A percentile compares a stretch with the other conserved stretches of the same genome.
These are phyloP conservation scores for Papilio protenor DNA, from an alignment of 2,888 invertebrate genomes.

Conservation along the genomic window DNA sequence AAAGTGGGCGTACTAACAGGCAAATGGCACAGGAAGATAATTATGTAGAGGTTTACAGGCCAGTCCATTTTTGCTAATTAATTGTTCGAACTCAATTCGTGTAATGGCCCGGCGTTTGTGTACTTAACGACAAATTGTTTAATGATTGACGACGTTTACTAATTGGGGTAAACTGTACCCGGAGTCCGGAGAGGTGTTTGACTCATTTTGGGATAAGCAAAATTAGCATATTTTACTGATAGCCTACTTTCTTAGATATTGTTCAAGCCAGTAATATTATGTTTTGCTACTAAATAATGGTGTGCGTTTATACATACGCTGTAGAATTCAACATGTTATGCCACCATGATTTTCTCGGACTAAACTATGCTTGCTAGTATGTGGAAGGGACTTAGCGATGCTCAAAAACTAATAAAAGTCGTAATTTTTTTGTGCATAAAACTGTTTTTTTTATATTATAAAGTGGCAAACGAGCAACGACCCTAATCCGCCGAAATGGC, in stretches of 20 bases:
- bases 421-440: neutral
- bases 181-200: neutral
- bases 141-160: neutral
- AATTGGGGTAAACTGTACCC: neutral
- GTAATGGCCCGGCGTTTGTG: neutral
- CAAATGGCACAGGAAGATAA: neutral
- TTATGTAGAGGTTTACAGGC: neutral
- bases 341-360: neutral
- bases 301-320: neutral
- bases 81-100: conserved; percentile 9
- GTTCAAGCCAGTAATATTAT: neutral
- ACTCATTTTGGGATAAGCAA: neutral
- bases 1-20: conserved; percentile 13
- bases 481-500: too few species aligned
- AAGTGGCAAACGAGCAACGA: too few species aligned
- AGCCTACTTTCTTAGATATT: neutral
- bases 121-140: conserved; percentile 3
- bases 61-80: conserved; percentile 6
- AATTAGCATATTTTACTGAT: neutral
- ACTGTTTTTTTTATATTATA: too few species aligned
- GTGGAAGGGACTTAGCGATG: too few species aligned
- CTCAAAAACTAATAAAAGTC: neutral
- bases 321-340: neutral
- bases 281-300: neutral
- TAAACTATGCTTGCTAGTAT: too few species aligned